phyloP scores from a whole-genome alignment of 2,888 invertebrate genomes.

The Protodeltote pygarga region DNA sequence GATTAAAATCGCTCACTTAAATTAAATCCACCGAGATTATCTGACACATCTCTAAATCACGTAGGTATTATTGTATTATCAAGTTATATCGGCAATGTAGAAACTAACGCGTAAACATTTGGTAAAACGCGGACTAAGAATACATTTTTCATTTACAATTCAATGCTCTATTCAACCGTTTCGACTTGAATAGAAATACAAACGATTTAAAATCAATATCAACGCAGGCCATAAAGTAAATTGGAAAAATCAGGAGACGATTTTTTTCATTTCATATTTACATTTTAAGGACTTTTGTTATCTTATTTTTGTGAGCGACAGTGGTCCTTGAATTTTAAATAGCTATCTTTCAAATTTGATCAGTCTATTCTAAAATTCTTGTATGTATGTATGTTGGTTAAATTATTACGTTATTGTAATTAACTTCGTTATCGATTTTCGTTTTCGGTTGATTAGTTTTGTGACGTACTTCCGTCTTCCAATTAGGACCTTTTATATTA shows the following conservation, averaged over 20 bases:
- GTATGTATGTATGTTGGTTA: not conserved
- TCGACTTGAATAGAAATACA: conserved; percentile 19
- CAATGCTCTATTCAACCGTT: conserved; percentile 7
- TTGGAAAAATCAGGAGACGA: conserved; percentile 27
- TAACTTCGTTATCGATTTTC: not conserved
- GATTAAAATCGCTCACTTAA: conserved; percentile 62
- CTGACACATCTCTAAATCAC: conserved; percentile 53
- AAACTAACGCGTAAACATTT: conserved; percentile 25
- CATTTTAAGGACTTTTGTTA: conserved; percentile 39
- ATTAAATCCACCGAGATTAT: conserved; percentile 64
- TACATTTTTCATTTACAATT: conserved; percentile 11
- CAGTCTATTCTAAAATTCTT: conserved; percentile 5
- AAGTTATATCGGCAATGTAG: conserved; percentile 34
- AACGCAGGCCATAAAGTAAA: conserved; percentile 26
- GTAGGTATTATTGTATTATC: conserved; percentile 48
- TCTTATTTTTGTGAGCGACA: conserved; percentile 32
- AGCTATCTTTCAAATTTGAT: conserved; percentile 16
- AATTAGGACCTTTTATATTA: no score
- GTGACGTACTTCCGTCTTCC: no score
- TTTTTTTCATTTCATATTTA: conserved; percentile 36
- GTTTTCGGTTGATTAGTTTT: no score
- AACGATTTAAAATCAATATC: conserved; percentile 33
- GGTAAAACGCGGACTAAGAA: conserved; percentile 8
- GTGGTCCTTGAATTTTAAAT: conserved; percentile 30
- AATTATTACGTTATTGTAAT: not conserved